Evolutionary conservation across 2,797 vertebrate species (phyloP), one percentile per base, ranked within the genome.

Genomic region (Hybognathus amarus): DNA sequence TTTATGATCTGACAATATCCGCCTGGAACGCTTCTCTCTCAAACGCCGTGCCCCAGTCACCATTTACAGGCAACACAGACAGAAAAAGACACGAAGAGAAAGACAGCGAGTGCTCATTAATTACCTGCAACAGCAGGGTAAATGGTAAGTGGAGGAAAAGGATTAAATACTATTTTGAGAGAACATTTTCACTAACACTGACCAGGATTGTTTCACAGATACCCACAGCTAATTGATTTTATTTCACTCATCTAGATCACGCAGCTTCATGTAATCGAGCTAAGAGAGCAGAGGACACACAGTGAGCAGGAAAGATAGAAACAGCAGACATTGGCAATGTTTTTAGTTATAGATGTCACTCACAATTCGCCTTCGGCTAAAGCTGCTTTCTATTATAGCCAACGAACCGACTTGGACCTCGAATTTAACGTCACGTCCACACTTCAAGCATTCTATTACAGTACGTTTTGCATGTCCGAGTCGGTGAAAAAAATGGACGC

Each of bases 1-100:
- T 82, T 88, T 86, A 87, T 80, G 63, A 64, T 84, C 86, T 75
- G 87, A 84, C 77, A 83, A 33, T 74, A 83, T 85, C 61, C 52
- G 45, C 78, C 80, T 74, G 80, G 50, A 81, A 33, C 33, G 22
- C 38, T 56, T 81, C 33, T 63, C 20, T 47, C 45, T 77, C 50
- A 73, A 59, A 83, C 68, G 42, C 66, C 4, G 33, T 63, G 38
- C 59, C 59, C 77, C 56, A 71, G 75, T 78, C 75, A 77, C 74
- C 75, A 69, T 77, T 78, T 83, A 77, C 75, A 56, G 74, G 52
- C 73, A 64, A 68, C 42, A 52, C 54, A 76, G 59, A 67, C 45
- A 76, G 45, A 83, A 80, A 66, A 38, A 59, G 64, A 79, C 68
- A 77, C 42, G 36, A 47, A 17, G 86, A 80, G 42, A 81, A 75